A percentile compares a stretch with the other conserved stretches of the same genome.
Conservation (phyloP, 2,113 vertebrate genomes). For the Acrocephalus kingi region DNA sequence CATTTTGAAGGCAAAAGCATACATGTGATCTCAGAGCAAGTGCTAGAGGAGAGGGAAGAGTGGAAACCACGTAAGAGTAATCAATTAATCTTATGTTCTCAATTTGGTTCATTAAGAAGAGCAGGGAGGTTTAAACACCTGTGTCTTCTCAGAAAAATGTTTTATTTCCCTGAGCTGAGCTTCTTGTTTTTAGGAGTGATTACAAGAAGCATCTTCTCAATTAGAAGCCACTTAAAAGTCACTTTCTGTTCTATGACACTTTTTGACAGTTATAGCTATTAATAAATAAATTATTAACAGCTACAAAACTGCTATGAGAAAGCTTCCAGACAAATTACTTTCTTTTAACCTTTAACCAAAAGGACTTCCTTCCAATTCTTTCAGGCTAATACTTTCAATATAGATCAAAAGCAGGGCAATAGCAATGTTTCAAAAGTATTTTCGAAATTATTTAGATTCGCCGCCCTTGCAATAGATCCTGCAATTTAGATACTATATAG, state of each 20-base stretch:
- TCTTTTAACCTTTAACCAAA: background rate
- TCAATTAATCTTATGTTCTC: background rate
- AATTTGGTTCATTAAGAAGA: background rate
- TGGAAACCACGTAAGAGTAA: background rate
- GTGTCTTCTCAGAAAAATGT: background rate
- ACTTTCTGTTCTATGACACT: background rate
- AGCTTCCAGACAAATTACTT: background rate
- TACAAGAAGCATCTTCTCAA: background rate
- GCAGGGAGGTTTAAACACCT: background rate
- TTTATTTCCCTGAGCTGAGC: background rate
- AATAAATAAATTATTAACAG: background rate
- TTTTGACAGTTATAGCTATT: background rate
- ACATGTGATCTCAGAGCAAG: background rate
- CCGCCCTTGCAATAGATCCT: rapidly evolving
- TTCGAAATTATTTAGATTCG: background rate
- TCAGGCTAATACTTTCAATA: background rate
- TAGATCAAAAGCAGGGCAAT: background rate
- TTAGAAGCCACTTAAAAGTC: background rate
- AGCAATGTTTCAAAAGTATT: background rate
- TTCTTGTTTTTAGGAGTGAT: background rate
- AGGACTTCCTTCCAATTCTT: background rate
- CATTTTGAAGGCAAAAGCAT: background rate
- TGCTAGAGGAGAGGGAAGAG: background rate
- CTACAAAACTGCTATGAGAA: background rate
- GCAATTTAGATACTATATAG: background rate